A percentile compares a stretch with the other conserved stretches of the same genome.
Conservation (phyloP, 1,140 invertebrate genomes). For the Platyura marginata region DNA sequence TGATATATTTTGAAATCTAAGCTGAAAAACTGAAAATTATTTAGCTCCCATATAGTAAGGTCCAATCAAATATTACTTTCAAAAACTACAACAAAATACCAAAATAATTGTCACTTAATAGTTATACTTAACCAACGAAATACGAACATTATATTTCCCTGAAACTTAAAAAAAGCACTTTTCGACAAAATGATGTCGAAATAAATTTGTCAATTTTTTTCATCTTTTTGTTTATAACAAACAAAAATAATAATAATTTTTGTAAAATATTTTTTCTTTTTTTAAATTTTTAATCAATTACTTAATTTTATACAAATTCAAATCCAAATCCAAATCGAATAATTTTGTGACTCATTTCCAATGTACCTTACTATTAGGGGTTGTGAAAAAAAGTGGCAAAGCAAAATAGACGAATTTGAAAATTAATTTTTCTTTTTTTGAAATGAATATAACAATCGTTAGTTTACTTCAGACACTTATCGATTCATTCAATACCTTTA, state of each 20-base stretch:
- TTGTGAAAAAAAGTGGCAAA: slow-evolving; percentile 8
- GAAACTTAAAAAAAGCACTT: too few relatives aligned
- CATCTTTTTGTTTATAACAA: not conserved
- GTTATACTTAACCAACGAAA: too few relatives aligned
- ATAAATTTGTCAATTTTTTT: not conserved
- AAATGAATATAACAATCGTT: too few relatives aligned
- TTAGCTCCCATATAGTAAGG: slow-evolving; percentile 1
- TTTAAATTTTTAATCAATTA: not conserved
- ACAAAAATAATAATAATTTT: not conserved
- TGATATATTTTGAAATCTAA: too few relatives aligned
- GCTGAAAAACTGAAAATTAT: too few relatives aligned
- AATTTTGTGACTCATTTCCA: slow-evolving; percentile 20
- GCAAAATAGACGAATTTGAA: not conserved
- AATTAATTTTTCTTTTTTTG: too few relatives aligned
- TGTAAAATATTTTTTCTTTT: not conserved
- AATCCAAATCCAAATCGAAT: not conserved
- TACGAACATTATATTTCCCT: too few relatives aligned
- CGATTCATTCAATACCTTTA: too few relatives aligned
- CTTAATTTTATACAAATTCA: not conserved
- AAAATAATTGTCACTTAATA: not conserved
- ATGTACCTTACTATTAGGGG: slow-evolving; percentile 30
- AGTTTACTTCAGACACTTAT: too few relatives aligned
- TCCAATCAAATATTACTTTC: not conserved
- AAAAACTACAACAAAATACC: not conserved
- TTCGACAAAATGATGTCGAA: too few relatives aligned